Evolutionary conservation across 2,113 vertebrate species (phyloP), one percentile per base, ranked within the genome.

Genomic region (Macquaria ambigua): DNA sequence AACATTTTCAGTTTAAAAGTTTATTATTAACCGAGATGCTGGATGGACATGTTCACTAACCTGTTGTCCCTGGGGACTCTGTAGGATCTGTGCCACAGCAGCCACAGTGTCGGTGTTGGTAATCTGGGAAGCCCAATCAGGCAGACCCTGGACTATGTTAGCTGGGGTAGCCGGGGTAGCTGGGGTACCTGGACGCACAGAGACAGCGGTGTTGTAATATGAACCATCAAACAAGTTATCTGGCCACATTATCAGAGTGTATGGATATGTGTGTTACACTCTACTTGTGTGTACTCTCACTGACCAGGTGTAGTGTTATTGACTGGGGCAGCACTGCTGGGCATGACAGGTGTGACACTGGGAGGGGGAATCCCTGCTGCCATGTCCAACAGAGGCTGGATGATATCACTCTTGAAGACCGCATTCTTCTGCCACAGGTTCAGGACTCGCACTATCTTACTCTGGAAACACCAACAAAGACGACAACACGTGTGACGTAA

Each of bases 371-470:
- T 97, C 76, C 98, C 98, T 62, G 97, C 98, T 31, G 98, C 98
- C 98, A 99, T 99, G 86, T 99, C 98, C 94, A 99, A 73, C 62
- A 99, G 96, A 78, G 98, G 98, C 91, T 99, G 98, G 83, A 99
- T 99, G 91, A 99, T 99, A 96, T 99, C 98, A 88, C 98, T 99
- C 94, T 98, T 99, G 90, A 99, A 99, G 25, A 99, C 98, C 0
- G 96, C 97, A 90, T 99, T 99, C 95, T 99, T 99, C 94, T 99
- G 98, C 98, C 98, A 99, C 28, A 99, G 95, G 89, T 99, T 99
- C 68, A 99, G 95, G 18, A 99, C 98, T 93, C 98, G 94, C 80
- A 99, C 98, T 63, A 99, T 99, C 95, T 99, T 99, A 94, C 98
- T 99, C 98, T 99, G 93, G 41, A 94, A 75, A 79, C 82, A 87